Base-by-base conservation (phyloP, 2,888 invertebrate species). In the Pristionchus entomophagus region DNA sequence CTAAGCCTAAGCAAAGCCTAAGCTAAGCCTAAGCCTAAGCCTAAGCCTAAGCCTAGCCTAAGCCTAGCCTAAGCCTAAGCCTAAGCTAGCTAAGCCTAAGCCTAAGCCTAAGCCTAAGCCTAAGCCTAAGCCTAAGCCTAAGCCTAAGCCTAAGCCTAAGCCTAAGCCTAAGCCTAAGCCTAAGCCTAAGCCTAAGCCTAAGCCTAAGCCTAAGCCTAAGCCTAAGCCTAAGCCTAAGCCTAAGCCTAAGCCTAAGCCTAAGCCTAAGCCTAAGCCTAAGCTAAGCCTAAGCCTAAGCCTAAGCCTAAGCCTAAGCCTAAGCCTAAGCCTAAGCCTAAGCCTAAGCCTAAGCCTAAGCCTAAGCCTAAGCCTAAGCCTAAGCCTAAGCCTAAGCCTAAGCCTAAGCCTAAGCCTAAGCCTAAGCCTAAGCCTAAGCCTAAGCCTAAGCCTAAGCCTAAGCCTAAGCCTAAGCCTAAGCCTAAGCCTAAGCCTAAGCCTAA, bases 1-100 rank as follows among this genome's bases (percentile, higher is more conserved):
- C 77, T 86, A 85, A 86, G 86, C 73, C 78, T 59, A 87, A 87
- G 86, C 29, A 26, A 86, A 83, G 78, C 87, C 22, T 82, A 84
- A 62, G 86, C 84, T 86, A 86, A 65, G 73, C 45, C 86, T 86
- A 65, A 73, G 65, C 77, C 77, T 73, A 65, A 86, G 86, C 49
- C 69, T 86, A 86, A 86, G 84, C 45, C 51, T 86, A 86, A 86
- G 86, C 8, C 62, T 62, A 62, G 62, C 62, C 62, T 62, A 62
- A 62, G 62, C 62, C 62, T 62, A 62, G 29, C 29, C 62, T 62
- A 62, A 62, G 62, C 62, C 62, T 62, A 62, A 62, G 62, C 62
- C 62, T 62, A 62, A 62, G 62, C 62, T 62, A 62, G 62, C 62
- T 62, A 62, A 62, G 62, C 62, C 62, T 62, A 62, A 62, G 62